phyloP scores from a whole-genome alignment of 2,797 vertebrate genomes.

The Sebastes glaucus region DNA sequence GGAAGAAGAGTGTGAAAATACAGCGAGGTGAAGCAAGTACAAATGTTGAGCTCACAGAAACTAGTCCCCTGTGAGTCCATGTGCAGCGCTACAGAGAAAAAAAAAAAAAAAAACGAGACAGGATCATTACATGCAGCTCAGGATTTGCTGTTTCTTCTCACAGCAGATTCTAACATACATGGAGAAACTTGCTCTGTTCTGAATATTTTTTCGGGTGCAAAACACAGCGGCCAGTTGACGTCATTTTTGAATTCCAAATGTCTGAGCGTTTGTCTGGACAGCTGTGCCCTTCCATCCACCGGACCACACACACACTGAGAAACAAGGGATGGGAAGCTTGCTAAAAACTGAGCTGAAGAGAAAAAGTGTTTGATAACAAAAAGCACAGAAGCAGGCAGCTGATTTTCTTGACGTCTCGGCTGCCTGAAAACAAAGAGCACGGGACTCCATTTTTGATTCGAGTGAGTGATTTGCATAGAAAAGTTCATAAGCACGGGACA shows the following conservation, averaged over 20 bases:
- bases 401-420: constrained; percentile 51
- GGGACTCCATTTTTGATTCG: constrained; percentile 65
- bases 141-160: constrained; percentile 52
- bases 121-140: constrained; percentile 35
- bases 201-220: constrained; percentile 8
- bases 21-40: constrained; percentile 74
- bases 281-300: constrained; percentile 65
- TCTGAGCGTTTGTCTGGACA: constrained; percentile 74
- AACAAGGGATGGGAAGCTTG: background rate
- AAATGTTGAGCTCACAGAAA: constrained; percentile 75
- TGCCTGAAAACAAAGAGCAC: constrained; percentile 67
- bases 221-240: constrained; percentile 52
- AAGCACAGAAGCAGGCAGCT: background rate
- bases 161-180: background rate
- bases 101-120: background rate
- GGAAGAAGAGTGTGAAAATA: constrained; percentile 68
- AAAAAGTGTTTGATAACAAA: background rate
- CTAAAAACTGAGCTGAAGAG: background rate
- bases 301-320: constrained; percentile 44
- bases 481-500: constrained; percentile 86
- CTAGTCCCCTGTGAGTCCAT: constrained; percentile 65
- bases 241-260: constrained; percentile 76
- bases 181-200: background rate
- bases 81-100: constrained; percentile 25
- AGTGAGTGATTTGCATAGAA: constrained; percentile 86